These are phyloP conservation scores for Stenopsyche tienmushanensis DNA, from an alignment of 1,140 invertebrate species.

Conservation along the genomic window DNA sequence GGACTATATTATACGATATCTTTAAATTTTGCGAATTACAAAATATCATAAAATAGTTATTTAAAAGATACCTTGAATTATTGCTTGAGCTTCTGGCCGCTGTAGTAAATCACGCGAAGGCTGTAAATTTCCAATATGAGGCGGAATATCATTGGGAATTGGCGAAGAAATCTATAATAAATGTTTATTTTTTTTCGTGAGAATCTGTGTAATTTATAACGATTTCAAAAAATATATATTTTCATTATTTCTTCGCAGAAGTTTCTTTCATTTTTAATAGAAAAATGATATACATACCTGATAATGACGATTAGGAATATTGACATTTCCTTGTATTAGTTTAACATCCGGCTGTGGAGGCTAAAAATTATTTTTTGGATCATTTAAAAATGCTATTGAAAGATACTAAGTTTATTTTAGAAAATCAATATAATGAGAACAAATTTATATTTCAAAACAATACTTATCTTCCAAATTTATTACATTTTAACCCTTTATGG, in stretches of 20 bases:
- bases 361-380: constrained; percentile 40
- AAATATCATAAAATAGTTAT: background rate
- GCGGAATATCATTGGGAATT: constrained; percentile 58
- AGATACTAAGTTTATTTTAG: background rate
- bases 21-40: background rate
- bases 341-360: too few species aligned
- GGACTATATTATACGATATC: too few species aligned
- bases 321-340: constrained; percentile 37
- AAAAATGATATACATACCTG: constrained; percentile 24
- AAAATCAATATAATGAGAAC: background rate
- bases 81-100: constrained; percentile 71
- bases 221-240: too few species aligned
- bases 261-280: too few species aligned
- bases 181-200: background rate
- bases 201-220: background rate
- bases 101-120: constrained; percentile 63
- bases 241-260: too few species aligned
- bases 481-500: too few species aligned
- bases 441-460: background rate
- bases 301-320: constrained; percentile 36
- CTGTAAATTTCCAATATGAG: constrained; percentile 56
- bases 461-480: too few species aligned
- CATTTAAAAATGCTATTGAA: constrained; percentile 34
- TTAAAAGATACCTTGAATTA: constrained; percentile 61
- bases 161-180: constrained; percentile 48